Evolutionary conservation across 1,140 invertebrate genomes (phyloP).

Genomic region (Tigriopus japonicus): DNA sequence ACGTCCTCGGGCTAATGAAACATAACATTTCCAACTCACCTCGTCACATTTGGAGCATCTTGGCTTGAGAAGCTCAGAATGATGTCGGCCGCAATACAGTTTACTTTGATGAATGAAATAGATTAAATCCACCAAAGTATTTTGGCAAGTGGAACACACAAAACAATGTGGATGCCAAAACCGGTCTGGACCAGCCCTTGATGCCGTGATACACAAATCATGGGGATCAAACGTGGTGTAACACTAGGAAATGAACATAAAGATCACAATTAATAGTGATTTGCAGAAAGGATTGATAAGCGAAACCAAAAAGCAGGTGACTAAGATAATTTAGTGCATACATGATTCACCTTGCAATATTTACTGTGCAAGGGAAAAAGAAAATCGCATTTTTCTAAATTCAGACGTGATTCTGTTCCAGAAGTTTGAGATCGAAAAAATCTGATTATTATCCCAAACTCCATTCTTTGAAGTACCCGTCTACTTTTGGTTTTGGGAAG

Average conservation of each 20-base stretch:
- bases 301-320: background rate
- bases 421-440: too few species aligned
- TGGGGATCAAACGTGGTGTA: slow-evolving; percentile 53
- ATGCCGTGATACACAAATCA: slow-evolving; percentile 75
- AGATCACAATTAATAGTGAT: slow-evolving; percentile 3
- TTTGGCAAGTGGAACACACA: slow-evolving; percentile 70
- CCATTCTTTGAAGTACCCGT: too few species aligned
- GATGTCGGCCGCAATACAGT: slow-evolving; percentile 85
- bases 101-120: slow-evolving; percentile 75
- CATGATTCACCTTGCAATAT: background rate
- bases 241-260: slow-evolving; percentile 38
- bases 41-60: slow-evolving; percentile 92
- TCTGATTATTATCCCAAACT: too few species aligned
- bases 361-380: background rate
- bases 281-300: background rate
- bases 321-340: background rate
- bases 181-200: slow-evolving; percentile 54
- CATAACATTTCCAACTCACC: slow-evolving; percentile 33
- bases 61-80: slow-evolving; percentile 87
- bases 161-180: slow-evolving; percentile 90
- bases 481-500: too few species aligned
- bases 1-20: background rate
- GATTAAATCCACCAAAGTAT: slow-evolving; percentile 88
- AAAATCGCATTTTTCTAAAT: too few species aligned
- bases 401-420: too few species aligned